These are phyloP conservation scores for Cancer borealis DNA, from an alignment of 2,888 invertebrate genomes.

Conservation along the genomic window DNA sequence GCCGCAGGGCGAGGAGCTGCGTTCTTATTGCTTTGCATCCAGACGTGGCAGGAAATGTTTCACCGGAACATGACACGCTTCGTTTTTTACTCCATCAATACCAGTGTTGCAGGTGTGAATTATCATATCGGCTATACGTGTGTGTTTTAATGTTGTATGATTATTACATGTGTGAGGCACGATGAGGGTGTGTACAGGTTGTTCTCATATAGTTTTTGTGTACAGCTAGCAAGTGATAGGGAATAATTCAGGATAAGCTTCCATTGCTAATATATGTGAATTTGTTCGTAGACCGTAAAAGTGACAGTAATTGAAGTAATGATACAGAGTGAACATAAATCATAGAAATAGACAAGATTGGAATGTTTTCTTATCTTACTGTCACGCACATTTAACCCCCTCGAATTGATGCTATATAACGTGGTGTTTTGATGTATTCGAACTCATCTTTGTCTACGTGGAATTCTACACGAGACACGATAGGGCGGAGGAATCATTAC, in stretches of 20 bases:
- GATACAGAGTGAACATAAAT: neutral
- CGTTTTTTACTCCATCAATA: neutral
- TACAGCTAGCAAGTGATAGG: neutral
- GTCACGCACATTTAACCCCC: neutral
- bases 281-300: neutral
- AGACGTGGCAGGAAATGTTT: neutral
- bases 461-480: neutral
- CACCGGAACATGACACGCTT: neutral
- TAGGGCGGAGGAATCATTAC: neutral
- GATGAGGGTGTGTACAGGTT: too few relatives aligned
- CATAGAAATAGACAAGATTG: neutral
- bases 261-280: neutral
- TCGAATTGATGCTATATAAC: neutral
- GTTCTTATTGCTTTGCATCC: neutral
- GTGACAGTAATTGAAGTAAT: neutral
- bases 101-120: neutral
- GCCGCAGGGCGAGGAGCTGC: neutral
- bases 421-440: neutral
- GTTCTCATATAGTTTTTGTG: neutral
- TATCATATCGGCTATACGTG: neutral
- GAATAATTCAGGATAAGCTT: neutral
- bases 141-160: neutral
- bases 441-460: neutral
- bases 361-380: neutral
- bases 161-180: neutral